Percentiles rank a stretch among this genome's conserved stretches.
Conservation (phyloP, 2,888 invertebrate species). For the Drosophila diplacantha region DNA sequence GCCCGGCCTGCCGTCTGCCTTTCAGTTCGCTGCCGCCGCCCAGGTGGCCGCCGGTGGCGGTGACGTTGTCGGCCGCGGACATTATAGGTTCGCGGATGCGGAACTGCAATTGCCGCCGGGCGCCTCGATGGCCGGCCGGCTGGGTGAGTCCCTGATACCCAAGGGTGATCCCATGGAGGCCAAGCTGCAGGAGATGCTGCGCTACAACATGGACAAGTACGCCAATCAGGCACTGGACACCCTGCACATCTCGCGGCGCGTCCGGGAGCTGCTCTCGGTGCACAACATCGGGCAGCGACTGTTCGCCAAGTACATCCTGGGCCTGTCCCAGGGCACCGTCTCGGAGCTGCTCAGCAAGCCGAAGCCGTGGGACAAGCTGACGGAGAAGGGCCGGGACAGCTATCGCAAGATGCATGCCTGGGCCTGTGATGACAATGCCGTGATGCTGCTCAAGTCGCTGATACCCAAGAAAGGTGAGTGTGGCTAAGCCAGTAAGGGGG, state of each 20-base stretch:
- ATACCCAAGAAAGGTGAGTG: constrained; percentile 97
- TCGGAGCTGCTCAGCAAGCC: constrained; percentile 99
- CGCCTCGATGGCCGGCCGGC: constrained; percentile 88
- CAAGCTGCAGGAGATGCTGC: constrained; percentile 92
- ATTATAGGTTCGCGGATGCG: constrained; percentile 91
- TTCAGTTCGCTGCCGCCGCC: constrained; percentile 79
- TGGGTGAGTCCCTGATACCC: constrained; percentile 93
- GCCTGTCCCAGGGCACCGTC: constrained; percentile 97
- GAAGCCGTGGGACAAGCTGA: constrained; percentile 99
- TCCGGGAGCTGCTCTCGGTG: constrained; percentile 94
- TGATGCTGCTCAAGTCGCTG: constrained; percentile 97
- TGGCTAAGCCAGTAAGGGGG: not conserved
- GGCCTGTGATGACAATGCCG: constrained; percentile 98
- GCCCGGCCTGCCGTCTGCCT: constrained; percentile 79
- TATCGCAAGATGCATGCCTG: constrained; percentile 99
- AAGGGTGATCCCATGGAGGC: constrained; percentile 97
- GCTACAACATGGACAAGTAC: constrained; percentile 97
- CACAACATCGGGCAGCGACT: constrained; percentile 99
- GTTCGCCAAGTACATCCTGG: constrained; percentile 98
- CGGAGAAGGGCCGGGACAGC: constrained; percentile 99
- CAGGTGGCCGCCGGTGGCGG: constrained; percentile 80
- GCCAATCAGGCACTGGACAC: constrained; percentile 96
- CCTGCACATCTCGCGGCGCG: constrained; percentile 93
- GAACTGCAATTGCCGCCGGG: constrained; percentile 84
- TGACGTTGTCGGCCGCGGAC: constrained; percentile 79